These are phyloP conservation scores for Frieseomelitta varia DNA, from an alignment of 1,140 invertebrate genomes.

Conservation along the genomic window DNA sequence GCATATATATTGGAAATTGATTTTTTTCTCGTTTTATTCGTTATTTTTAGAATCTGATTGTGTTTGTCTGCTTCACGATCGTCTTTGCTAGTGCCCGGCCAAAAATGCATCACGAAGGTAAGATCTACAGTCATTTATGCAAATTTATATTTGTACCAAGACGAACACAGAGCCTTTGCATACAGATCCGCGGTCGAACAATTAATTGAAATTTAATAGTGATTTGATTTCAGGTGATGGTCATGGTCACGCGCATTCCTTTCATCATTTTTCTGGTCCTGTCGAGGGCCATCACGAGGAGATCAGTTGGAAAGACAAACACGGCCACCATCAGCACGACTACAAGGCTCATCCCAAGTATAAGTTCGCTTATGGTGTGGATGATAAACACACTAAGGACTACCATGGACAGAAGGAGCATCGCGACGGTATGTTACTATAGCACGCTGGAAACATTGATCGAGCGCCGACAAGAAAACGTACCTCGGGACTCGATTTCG, in stretches of 20 bases:
- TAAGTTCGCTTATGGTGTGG: slow-evolving; percentile 71
- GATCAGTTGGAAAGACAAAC: slow-evolving; percentile 66
- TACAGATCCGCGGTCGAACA: too few relatives aligned
- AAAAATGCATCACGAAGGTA: not conserved
- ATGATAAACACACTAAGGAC: slow-evolving; percentile 76
- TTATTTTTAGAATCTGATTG: slow-evolving; percentile 50
- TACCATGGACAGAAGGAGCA: slow-evolving; percentile 74
- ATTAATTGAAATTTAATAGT: not conserved
- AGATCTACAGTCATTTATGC: not conserved
- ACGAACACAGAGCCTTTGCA: too few relatives aligned
- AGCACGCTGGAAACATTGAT: not conserved
- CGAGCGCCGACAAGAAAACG: not conserved
- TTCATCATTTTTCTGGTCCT: slow-evolving; percentile 67
- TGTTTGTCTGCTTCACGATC: slow-evolving; percentile 27
- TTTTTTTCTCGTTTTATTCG: not conserved
- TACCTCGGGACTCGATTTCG: slow-evolving; percentile 39
- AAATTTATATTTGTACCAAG: too few relatives aligned
- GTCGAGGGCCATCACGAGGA: slow-evolving; percentile 65
- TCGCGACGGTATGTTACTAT: slow-evolving; percentile 65
- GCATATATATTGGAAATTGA: not conserved
- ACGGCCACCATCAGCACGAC: slow-evolving; percentile 65
- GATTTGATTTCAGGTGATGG: not conserved
- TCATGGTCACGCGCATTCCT: slow-evolving; percentile 66
- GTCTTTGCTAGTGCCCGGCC: not conserved
- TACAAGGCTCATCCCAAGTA: slow-evolving; percentile 75